Percentiles rank a stretch among this genome's conserved stretches.
Conservation (phyloP, 2,113 vertebrate species). For the Poecile atricapillus region DNA sequence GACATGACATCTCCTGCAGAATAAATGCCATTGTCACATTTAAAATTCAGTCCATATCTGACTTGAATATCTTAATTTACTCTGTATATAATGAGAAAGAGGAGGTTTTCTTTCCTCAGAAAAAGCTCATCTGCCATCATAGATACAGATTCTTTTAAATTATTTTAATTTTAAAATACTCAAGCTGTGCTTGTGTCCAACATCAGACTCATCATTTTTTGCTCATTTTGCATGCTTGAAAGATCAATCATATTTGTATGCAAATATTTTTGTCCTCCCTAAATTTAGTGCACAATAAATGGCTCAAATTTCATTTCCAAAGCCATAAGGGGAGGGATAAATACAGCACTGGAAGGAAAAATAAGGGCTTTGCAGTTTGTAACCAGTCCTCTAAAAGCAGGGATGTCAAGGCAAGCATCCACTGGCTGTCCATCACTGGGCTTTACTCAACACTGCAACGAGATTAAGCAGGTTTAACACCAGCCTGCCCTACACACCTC, state of each 20-base stretch:
- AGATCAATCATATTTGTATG: conserved; percentile 28
- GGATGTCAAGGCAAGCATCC: neutral
- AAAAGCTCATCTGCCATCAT: neutral
- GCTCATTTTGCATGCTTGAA: neutral
- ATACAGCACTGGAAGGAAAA: neutral
- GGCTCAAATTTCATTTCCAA: neutral
- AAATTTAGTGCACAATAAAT: neutral
- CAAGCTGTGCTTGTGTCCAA: neutral
- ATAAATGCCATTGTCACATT: neutral
- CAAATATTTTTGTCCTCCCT: conserved; percentile 27
- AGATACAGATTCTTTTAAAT: neutral
- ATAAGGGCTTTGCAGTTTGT: neutral
- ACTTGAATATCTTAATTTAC: neutral
- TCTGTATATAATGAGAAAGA: neutral
- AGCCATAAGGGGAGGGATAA: neutral
- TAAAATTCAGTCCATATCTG: neutral
- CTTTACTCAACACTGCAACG: neutral
- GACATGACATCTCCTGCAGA: neutral
- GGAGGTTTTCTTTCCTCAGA: neutral
- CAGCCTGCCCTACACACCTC: neutral
- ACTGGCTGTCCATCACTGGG: neutral
- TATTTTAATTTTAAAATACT: neutral
- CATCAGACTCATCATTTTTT: neutral
- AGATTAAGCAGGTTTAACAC: neutral
- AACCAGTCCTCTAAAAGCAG: neutral